Conservation (phyloP, 2,113 vertebrate species). For the human region DNA sequence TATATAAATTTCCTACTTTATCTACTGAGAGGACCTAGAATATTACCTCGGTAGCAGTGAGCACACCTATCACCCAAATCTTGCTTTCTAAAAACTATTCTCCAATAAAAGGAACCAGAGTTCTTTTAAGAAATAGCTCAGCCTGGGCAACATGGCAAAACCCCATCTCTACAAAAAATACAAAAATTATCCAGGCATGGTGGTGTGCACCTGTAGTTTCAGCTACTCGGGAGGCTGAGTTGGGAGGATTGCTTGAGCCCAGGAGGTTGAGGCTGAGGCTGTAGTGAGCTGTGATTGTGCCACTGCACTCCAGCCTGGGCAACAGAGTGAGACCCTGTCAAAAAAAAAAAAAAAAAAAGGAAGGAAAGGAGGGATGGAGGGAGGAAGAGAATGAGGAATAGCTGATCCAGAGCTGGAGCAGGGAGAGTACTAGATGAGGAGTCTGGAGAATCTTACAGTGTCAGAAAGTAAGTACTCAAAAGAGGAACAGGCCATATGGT, state of each 20-base stretch:
- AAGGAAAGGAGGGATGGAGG: background rate
- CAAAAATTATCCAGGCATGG: background rate
- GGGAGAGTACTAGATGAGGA: background rate
- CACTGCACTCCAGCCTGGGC: background rate
- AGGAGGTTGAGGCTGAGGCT: background rate
- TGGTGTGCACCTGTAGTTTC: background rate
- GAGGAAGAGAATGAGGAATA: background rate
- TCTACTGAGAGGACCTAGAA: background rate
- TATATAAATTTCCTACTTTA: background rate
- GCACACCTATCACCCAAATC: background rate
- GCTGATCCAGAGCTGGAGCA: background rate
- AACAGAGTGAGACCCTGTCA: background rate
- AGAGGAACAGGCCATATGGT: background rate
- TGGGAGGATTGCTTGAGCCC: too few species aligned
- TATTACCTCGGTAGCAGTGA: background rate
- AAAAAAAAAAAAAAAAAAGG: background rate
- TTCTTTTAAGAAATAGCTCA: background rate
- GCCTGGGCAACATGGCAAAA: too few species aligned
- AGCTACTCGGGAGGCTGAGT: background rate
- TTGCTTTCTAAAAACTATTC: background rate
- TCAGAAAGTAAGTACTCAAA: background rate
- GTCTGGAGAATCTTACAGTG: background rate
- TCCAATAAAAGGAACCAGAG: background rate
- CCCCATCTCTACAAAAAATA: background rate
- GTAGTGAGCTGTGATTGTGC: background rate